These are phyloP conservation scores for Drosophila aldrichi DNA, from an alignment of 2,888 invertebrate species.

Conservation along the genomic window DNA sequence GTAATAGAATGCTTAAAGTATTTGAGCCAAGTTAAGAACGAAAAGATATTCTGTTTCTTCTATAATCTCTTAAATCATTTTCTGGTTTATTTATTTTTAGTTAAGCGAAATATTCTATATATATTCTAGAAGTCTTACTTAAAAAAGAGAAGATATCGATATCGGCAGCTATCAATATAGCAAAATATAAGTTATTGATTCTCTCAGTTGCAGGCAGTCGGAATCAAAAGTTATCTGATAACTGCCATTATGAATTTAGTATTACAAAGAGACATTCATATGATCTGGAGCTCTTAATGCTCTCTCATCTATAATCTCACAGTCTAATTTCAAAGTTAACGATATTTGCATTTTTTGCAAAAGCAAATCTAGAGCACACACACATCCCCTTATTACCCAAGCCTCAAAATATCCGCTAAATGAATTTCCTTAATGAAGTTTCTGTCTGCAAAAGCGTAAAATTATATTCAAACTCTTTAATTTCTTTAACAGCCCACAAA, in stretches of 20 bases:
- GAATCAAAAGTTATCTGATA: too few relatives aligned
- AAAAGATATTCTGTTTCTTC: too few relatives aligned
- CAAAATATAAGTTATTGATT: too few relatives aligned
- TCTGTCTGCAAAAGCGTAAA: neutral
- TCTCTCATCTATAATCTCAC: neutral
- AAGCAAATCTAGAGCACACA: neutral
- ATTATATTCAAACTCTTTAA: neutral
- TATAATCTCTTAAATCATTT: too few relatives aligned
- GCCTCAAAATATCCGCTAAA: neutral
- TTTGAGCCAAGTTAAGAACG: neutral
- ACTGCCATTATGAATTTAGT: too few relatives aligned
- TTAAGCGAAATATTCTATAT: too few relatives aligned
- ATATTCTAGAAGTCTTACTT: neutral
- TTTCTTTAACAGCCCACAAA: neutral
- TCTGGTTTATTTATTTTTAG: too few relatives aligned
- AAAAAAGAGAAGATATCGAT: neutral
- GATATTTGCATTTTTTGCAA: neutral
- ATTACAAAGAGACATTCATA: too few relatives aligned
- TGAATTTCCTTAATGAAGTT: neutral
- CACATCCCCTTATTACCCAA: neutral
- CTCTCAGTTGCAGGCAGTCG: too few relatives aligned
- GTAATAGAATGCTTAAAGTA: neutral
- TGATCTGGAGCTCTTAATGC: too few relatives aligned
- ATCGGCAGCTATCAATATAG: neutral
- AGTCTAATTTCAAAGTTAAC: neutral